A percentile compares a stretch with the other conserved stretches of the same genome.
Conservation (phyloP, 2,113 vertebrate species). For the Neolamprologus cancellatus region DNA sequence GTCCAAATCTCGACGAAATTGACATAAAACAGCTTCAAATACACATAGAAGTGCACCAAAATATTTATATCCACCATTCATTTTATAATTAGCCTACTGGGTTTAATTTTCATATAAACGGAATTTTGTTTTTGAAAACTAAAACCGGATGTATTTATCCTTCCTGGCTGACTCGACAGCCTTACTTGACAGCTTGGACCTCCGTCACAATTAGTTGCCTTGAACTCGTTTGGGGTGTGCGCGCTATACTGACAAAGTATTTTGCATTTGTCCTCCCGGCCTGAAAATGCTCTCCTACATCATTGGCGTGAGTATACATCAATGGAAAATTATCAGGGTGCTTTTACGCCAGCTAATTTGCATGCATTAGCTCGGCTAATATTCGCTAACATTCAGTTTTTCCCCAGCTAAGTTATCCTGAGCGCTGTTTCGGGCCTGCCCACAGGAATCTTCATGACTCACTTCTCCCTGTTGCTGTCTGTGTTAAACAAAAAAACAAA, state of each 20-base stretch:
- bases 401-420: background rate
- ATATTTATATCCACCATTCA: background rate
- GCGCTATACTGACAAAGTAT: background rate
- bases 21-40: background rate
- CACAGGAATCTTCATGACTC: conserved; percentile 39
- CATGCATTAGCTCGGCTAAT: background rate
- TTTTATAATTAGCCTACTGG: background rate
- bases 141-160: background rate
- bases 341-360: too few relatives aligned
- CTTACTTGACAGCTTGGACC: background rate
- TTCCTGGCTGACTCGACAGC: background rate
- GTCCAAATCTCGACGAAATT: background rate
- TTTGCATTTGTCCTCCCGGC: background rate
- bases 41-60: background rate
- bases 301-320: conserved; percentile 44
- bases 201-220: background rate
- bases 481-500: background rate
- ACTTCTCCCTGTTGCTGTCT: conserved; percentile 8
- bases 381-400: background rate
- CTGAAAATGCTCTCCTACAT: conserved; percentile 62
- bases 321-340: background rate
- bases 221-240: background rate
- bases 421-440: background rate
- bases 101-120: background rate
- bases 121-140: background rate